Base-by-base conservation (phyloP, 2,888 invertebrate genomes). In the Tenthredo distinguenda region DNA sequence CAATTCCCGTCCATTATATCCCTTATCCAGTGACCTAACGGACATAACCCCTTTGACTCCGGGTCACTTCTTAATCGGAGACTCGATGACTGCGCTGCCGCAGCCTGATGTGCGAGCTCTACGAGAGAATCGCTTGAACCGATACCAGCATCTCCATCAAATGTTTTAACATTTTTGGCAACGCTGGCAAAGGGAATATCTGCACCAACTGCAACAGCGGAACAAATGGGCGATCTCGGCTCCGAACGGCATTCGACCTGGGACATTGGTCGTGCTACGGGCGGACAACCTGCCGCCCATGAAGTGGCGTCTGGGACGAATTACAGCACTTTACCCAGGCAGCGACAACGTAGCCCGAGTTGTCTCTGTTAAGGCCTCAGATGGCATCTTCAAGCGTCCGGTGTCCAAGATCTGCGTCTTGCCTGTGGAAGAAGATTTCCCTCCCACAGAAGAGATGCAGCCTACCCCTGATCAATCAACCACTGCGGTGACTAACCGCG, bases 61-160 rank as follows among this genome's bases (percentile, higher is more conserved):
- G 1, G 87, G 87, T 9, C 88, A 90, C 85, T 90, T 90, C 72
- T 79, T 90, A 18, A 87, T 89, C 47, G 88, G 90, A 10, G 84
- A 83, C 15, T 65, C 88, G 18, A 12, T 89, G 10, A 34, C 40
- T 6, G 40, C 74, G 2, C 21, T n/a, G 1, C 74, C 74, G 12
- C 18, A 74, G 12, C n/a, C n/a, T 9, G 34, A 34, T 4, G 9
- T 74, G 31, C 37, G 10, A 10, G 15, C 9, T 3, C 15, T 74
- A n/a, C 31, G 37, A 34, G n/a, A 15, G 40, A 34, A 15, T 15
- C 40, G 74, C 5, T 34, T 74, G n/a, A 18, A 4, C n/a, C 37
- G 74, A 3, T 74, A 21, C 12, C 74, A 74, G 21, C 34, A 31
- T 34, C 15, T 74, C 1, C 21, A n/a, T 2, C 40, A 74, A n/a